phyloP scores from a whole-genome alignment of 2,113 vertebrate species.

The Alexandromys fortis region DNA sequence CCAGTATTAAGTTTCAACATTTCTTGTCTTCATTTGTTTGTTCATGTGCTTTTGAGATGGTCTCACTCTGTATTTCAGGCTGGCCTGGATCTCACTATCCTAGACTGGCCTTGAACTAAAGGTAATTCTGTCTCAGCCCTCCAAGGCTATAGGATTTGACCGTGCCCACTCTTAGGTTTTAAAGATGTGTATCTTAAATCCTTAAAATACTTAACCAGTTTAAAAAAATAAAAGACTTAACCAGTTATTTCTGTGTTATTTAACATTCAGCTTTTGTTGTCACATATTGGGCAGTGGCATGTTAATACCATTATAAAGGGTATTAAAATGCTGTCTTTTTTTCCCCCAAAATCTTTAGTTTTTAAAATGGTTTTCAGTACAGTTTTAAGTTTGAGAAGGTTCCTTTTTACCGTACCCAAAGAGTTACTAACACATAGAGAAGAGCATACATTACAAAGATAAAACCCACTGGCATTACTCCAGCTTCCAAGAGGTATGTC shows the following conservation, averaged over 20 bases:
- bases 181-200: slow-evolving; percentile 3
- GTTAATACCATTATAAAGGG: background rate
- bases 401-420: background rate
- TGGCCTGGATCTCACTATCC: background rate
- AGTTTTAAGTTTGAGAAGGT: background rate
- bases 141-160: background rate
- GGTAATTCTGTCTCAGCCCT: background rate
- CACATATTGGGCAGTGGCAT: background rate
- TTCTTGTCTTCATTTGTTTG: slow-evolving; percentile 18
- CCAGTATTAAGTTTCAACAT: slow-evolving; percentile 19
- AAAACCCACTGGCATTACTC: background rate
- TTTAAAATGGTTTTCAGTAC: background rate
- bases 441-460: background rate
- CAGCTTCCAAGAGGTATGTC: background rate
- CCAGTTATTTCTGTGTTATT: slow-evolving; percentile 1
- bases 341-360: background rate
- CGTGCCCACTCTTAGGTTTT: background rate
- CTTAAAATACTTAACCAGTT: background rate
- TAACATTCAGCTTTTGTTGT: background rate
- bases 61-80: background rate
- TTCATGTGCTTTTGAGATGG: background rate
- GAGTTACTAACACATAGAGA: background rate
- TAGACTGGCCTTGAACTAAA: background rate
- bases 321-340: background rate
- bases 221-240: background rate